These are phyloP conservation scores for Meiosimyza platycephala DNA, from an alignment of 2,888 invertebrate species.

Conservation along the genomic window DNA sequence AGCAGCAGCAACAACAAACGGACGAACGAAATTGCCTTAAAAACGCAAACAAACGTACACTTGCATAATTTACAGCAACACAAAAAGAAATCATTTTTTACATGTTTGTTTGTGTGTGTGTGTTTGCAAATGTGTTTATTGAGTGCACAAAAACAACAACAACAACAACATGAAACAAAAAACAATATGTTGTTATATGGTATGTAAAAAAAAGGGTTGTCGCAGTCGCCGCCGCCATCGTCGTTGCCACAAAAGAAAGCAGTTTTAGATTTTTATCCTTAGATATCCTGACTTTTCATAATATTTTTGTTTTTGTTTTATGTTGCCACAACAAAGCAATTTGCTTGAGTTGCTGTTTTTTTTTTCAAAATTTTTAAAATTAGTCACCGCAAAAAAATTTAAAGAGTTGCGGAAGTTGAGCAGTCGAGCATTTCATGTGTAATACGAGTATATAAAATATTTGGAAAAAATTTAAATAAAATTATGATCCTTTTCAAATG, in stretches of 20 bases:
- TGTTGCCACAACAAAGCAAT: constrained; percentile 22
- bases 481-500: no score
- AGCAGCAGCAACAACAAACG: no score
- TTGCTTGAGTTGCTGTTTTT: not conserved
- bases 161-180: not conserved
- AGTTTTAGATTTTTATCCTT: constrained; percentile 24
- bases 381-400: no score
- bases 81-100: not conserved
- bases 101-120: not conserved
- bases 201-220: not conserved
- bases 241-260: constrained; percentile 31
- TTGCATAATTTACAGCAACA: constrained; percentile 18
- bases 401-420: no score
- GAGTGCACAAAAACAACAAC: constrained; percentile 20
- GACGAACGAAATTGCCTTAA: constrained; percentile 11
- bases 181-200: not conserved
- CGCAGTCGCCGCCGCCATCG: constrained; percentile 36
- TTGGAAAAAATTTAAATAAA: no score
- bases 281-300: not conserved
- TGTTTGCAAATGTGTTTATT: not conserved
- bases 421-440: no score
- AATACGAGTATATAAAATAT: no score
- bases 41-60: constrained; percentile 14
- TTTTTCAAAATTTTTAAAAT: no score
- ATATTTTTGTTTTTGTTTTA: not conserved